These are phyloP conservation scores for Psittacula cyanocephala DNA, from an alignment of 2,113 vertebrate genomes.

Conservation along the genomic window DNA sequence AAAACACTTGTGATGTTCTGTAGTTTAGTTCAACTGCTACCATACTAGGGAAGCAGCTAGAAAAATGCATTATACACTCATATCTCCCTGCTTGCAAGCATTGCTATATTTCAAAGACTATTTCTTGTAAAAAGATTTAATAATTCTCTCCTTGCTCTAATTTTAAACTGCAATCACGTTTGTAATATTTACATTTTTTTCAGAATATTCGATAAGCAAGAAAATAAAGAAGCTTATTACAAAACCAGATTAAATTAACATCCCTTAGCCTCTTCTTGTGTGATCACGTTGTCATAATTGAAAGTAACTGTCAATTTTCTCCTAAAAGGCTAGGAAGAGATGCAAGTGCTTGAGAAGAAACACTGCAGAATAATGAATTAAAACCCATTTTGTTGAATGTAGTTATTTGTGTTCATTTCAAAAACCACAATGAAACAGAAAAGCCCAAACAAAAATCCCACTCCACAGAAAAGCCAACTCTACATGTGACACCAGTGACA, in stretches of 20 bases:
- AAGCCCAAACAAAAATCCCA: no score
- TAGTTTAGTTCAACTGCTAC: neutral
- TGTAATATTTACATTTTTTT: neutral
- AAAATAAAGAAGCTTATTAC: neutral
- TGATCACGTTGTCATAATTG: neutral
- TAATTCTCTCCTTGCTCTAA: neutral
- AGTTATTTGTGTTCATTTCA: neutral
- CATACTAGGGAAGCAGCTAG: neutral
- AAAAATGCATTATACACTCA: neutral
- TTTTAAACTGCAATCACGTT: neutral
- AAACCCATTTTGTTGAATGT: neutral
- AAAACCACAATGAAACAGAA: neutral
- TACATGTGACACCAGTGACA: neutral
- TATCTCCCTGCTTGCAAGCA: neutral
- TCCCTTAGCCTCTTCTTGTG: neutral
- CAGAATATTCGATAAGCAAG: neutral
- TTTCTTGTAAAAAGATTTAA: neutral
- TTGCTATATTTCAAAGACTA: neutral
- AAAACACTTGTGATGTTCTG: neutral
- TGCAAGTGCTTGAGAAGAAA: neutral
- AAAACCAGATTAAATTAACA: neutral
- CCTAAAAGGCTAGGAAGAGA: neutral
- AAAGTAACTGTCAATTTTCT: neutral
- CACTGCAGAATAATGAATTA: neutral
- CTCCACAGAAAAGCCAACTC: neutral